Base-by-base conservation (phyloP, 2,888 invertebrate species). In the Allolobophora icterica region DNA sequence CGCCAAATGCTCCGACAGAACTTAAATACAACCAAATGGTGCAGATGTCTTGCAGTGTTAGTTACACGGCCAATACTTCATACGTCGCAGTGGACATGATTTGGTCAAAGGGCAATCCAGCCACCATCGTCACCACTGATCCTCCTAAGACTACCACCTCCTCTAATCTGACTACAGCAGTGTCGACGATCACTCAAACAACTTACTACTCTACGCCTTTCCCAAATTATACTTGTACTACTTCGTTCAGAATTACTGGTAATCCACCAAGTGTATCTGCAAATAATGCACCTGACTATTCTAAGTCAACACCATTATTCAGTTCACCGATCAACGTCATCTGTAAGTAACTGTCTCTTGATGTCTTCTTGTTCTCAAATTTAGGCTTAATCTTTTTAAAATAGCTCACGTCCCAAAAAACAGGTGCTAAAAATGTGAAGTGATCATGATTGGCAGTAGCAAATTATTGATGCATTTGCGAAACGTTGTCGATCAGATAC, bases 261-360 rank as follows among this genome's bases (percentile, higher is more conserved):
- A 87, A 34, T 87, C 34, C 19, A 71, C n/a, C n/a, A n/a, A 17
- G 3, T 52, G 52, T 30, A 3, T 34, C 87, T 35, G 21, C 84
- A 84, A 71, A 71, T 11, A 87, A 87, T 87, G 87, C 87, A n/a
- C 71, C 71, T 71, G 71, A n/a, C 71, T 71, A 71, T 71, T 71
- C 71, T 1, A 71, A 71, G n/a, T 71, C 71, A 71, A 71, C 71
- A 71, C 71, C 15, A 13, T 52, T 52, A 11, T n/a, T 71, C n/a
- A 71, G 8, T 71, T 71, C 71, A 71, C 71, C 71, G 6, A 71
- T 71, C 11, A 71, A 71, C 71, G n/a, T 71, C n/a, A 71, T 71
- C n/a, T 71, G 71, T 71, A 71, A 71, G 71, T 71, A n/a, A n/a
- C 30, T 71, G 52, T 1, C 52, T 52, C 24, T 52, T n/a, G 11